phyloP scores from a whole-genome alignment of 2,888 invertebrate species.

The Mesorhabditis sp. region DNA sequence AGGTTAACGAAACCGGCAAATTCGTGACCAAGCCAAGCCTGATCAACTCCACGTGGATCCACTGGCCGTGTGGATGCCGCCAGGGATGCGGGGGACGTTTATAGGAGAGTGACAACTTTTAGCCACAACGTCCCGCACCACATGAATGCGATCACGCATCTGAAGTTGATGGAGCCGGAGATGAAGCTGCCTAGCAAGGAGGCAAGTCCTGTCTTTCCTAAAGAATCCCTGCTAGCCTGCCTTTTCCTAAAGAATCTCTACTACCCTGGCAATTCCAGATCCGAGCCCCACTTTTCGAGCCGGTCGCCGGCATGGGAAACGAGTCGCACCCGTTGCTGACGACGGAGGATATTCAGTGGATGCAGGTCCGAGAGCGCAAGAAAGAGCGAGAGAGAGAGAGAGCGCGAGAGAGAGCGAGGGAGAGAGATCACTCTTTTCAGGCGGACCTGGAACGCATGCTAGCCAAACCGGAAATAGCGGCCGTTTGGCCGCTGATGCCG shows the following conservation, averaged over 20 bases:
- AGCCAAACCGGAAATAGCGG: neutral
- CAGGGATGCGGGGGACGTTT: neutral
- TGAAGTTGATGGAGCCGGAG: constrained; percentile 21
- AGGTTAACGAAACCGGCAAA: constrained; percentile 25
- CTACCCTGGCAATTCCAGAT: neutral
- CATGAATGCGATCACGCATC: constrained; percentile 24
- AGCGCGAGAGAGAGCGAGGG: no score
- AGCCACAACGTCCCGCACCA: constrained; percentile 10
- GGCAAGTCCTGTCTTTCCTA: neutral
- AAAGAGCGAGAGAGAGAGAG: no score
- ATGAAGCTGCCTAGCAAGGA: constrained; percentile 1
- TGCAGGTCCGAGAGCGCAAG: neutral
- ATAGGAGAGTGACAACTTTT: neutral
- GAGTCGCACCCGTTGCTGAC: neutral
- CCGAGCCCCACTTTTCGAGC: neutral
- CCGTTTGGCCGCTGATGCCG: neutral
- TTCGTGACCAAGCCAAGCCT: constrained; percentile 26
- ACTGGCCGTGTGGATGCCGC: constrained; percentile 20
- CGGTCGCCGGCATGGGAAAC: neutral
- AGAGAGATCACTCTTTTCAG: neutral
- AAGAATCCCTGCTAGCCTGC: neutral
- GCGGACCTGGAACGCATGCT: neutral
- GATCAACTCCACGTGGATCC: constrained; percentile 36
- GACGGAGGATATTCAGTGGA: neutral
- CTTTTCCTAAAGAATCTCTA: no score